phyloP scores from a whole-genome alignment of 2,888 invertebrate genomes.

The Palloptera scutellata region DNA sequence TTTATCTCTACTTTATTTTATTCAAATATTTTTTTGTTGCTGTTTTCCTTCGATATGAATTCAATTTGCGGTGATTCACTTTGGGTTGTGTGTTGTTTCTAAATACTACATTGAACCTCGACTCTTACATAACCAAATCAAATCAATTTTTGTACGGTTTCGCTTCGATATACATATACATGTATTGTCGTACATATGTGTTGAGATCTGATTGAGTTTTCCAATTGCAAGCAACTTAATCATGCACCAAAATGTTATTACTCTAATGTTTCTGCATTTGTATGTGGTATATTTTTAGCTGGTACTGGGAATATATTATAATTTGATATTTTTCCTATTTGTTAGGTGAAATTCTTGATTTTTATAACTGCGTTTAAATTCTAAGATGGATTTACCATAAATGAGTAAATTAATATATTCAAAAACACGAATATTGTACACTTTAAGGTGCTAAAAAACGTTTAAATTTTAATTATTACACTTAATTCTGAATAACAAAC shows the following conservation, averaged over 20 bases:
- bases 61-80: neutral
- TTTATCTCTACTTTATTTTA: conserved; percentile 34
- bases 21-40: conserved; percentile 8
- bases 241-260: neutral
- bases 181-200: conserved; percentile 27
- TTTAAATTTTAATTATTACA: too few species aligned
- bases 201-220: conserved; percentile 55
- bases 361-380: too few species aligned
- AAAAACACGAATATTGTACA: too few species aligned
- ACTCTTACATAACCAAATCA: neutral
- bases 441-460: too few species aligned
- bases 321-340: too few species aligned
- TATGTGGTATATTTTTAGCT: too few species aligned
- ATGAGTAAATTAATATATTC: too few species aligned
- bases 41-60: conserved; percentile 20
- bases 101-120: neutral
- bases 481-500: too few species aligned
- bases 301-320: too few species aligned
- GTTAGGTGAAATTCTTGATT: too few species aligned
- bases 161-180: neutral
- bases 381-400: too few species aligned
- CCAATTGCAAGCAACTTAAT: conserved; percentile 53
- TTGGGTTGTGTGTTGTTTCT: conserved; percentile 3
- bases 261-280: too few species aligned
- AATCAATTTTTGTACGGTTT: neutral